Base-by-base conservation (phyloP, 2,797 vertebrate genomes). In the Bryconaethiops microstoma region DNA sequence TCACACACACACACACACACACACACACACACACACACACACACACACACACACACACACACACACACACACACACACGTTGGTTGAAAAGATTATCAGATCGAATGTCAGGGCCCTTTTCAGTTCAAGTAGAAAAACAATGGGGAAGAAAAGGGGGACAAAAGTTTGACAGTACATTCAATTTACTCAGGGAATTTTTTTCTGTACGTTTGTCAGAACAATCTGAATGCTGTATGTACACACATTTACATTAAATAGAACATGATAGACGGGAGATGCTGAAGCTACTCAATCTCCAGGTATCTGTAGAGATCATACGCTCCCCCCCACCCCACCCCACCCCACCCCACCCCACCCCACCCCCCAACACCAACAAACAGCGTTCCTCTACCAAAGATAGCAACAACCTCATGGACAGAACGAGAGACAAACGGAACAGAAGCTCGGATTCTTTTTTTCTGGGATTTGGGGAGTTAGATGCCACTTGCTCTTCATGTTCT, bases 221-320 rank as follows among this genome's bases (percentile, higher is more conserved):
- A 81, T 86, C 75, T n/a, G 87, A 86, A 84, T 82, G 85, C 78
- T 80, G 77, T 92, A 93, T 93, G 21, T 93, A 94, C 93, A 94
- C 12, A 92, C 73, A 93, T 94, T 93, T 94, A 95, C 93, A 95
- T 93, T 92, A 93, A 94, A 94, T 92, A 94, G 69, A 86, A 9
- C 78, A 80, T 59, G 76, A 82, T 25, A 35, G 42, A 23, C 77
- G 75, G 64, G 87, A 59, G n/a, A 64, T 13, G 25, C 50, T 50
- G 21, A 23, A 39, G 60, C 68, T 71, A 65, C 29, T 16, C 39
- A 40, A 69, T 45, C 67, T 65, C 78, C 67, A 54, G 74, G 25
- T 12, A n/a, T 74, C 73, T n/a, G 64, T 3, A 5, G 68, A 75
- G 76, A 59, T 59, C 54, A 57, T 35, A 39, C 8, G 19, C 12